Conservation (phyloP, 2,797 vertebrate species). For the Coregonus sp. region DNA sequence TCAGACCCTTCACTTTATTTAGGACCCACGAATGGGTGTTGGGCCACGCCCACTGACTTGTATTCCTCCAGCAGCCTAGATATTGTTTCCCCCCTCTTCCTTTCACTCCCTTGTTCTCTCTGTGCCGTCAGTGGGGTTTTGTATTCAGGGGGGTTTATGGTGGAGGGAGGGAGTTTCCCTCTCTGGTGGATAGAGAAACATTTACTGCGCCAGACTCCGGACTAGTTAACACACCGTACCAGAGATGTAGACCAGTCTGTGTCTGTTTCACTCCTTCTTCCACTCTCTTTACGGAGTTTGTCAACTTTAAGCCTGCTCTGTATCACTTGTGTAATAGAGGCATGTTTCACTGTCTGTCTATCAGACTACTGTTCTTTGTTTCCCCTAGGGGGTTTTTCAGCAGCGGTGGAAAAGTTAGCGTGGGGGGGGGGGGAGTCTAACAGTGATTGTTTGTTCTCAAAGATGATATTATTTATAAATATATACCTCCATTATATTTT, state of each 20-base stretch:
- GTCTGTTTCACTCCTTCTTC: constrained; percentile 21
- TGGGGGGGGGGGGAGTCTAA: too few species aligned
- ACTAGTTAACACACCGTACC: constrained; percentile 30
- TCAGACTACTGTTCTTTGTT: not conserved
- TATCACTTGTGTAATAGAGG: not conserved
- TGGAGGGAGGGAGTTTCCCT: constrained; percentile 47
- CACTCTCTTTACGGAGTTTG: not conserved
- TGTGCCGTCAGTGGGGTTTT: constrained; percentile 48
- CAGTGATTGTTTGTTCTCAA: too few species aligned
- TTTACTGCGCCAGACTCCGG: constrained; percentile 21
- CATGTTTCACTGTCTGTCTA: too few species aligned
- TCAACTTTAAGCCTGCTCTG: not conserved
- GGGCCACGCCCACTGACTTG: too few species aligned
- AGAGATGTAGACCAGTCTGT: constrained; percentile 29
- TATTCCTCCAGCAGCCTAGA: too few species aligned
- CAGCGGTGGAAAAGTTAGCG: too few species aligned
- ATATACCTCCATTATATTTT: too few species aligned
- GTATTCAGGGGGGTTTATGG: constrained; percentile 62
- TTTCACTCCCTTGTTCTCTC: constrained; percentile 4
- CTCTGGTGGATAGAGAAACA: constrained; percentile 46
- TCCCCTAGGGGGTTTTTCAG: not conserved
- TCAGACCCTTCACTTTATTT: too few species aligned
- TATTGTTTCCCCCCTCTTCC: too few species aligned
- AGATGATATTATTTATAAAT: too few species aligned
- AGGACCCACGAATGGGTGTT: too few species aligned